Evolutionary conservation across 2,888 invertebrate species (phyloP).

Genomic region (Drosophila picticornis): DNA sequence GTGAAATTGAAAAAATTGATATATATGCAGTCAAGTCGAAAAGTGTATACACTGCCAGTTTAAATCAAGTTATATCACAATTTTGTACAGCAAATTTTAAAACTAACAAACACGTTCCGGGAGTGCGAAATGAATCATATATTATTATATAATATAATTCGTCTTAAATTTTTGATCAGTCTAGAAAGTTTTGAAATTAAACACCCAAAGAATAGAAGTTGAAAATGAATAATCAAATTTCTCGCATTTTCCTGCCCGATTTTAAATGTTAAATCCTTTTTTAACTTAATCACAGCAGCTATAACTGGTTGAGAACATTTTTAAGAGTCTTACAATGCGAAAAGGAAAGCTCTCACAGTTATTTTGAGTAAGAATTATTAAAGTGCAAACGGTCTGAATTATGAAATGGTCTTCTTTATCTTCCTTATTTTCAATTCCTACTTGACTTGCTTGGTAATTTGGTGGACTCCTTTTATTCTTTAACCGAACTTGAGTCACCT

Average conservation of each 20-base stretch:
- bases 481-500: no score
- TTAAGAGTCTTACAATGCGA: background rate
- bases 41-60: slow-evolving; percentile 8
- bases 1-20: background rate
- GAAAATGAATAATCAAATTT: background rate
- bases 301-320: background rate
- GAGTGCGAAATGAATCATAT: background rate
- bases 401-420: background rate
- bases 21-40: background rate
- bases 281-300: background rate
- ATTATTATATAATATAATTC: background rate
- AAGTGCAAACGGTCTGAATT: no score
- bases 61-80: background rate
- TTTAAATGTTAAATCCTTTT: background rate
- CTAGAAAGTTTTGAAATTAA: background rate
- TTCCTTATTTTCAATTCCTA: background rate
- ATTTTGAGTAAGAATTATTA: no score
- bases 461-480: background rate
- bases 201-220: background rate
- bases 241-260: background rate
- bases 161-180: background rate
- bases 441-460: background rate
- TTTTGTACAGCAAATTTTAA: background rate
- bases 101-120: background rate
- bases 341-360: background rate